phyloP scores from a whole-genome alignment of 2,888 invertebrate species.

The Dyspetes luteomarginatus region DNA sequence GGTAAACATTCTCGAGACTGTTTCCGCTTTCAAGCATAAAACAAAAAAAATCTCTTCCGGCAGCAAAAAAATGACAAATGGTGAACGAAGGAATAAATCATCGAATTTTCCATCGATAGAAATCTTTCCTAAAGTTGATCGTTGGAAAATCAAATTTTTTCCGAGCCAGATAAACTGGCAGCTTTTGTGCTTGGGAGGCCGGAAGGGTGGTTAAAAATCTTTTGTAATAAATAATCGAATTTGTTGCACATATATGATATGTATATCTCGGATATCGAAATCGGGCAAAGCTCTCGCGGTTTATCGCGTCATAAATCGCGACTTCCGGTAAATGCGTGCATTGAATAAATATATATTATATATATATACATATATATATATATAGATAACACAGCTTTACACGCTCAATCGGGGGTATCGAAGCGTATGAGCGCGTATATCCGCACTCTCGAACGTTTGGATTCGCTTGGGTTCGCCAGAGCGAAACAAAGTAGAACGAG shows the following conservation, averaged over 20 bases:
- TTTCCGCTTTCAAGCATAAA: constrained; percentile 1
- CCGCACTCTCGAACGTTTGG: neutral
- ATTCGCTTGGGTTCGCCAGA: constrained; percentile 1
- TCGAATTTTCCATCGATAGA: constrained; percentile 27
- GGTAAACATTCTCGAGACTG: constrained; percentile 46
- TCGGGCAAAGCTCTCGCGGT: constrained; percentile 66
- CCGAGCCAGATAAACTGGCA: constrained; percentile 68
- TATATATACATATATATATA: neutral
- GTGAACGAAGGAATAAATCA: constrained; percentile 45
- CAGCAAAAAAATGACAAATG: constrained; percentile 4
- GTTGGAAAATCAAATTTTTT: neutral
- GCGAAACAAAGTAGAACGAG: neutral
- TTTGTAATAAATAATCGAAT: constrained; percentile 74
- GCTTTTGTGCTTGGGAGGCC: constrained; percentile 27
- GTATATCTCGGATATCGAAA: constrained; percentile 70
- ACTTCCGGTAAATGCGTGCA: constrained; percentile 29
- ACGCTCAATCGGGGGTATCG: constrained; percentile 32
- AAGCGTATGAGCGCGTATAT: constrained; percentile 5
- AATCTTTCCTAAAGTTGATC: constrained; percentile 1
- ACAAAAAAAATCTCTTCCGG: neutral
- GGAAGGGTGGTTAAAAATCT: constrained; percentile 60
- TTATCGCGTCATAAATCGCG: constrained; percentile 73
- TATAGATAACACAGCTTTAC: neutral
- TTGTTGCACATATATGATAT: constrained; percentile 52
- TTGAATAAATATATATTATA: neutral